Evolutionary conservation across 1,140 invertebrate genomes (phyloP).

Genomic region (Monochamus saltuarius): DNA sequence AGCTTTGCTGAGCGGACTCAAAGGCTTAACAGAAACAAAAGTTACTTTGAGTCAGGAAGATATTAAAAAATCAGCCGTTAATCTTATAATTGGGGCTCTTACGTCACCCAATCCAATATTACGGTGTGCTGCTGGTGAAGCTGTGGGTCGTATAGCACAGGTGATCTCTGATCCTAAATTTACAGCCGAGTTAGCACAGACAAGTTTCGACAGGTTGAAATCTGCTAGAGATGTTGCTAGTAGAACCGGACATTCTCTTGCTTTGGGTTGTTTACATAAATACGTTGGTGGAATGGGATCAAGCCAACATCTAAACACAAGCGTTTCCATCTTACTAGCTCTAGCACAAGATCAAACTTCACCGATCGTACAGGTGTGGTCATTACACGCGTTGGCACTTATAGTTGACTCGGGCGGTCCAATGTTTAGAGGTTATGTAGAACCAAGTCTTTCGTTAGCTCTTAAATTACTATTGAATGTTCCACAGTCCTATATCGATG

Average conservation of each 20-base stretch:
- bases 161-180: slow-evolving; percentile 82
- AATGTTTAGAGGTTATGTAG: slow-evolving; percentile 97
- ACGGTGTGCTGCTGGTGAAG: slow-evolving; percentile 85
- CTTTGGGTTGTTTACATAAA: slow-evolving; percentile 87
- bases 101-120: slow-evolving; percentile 83
- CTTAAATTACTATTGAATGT: slow-evolving; percentile 88
- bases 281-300: slow-evolving; percentile 90
- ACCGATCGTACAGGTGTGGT: slow-evolving; percentile 93
- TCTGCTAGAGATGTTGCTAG: slow-evolving; percentile 84
- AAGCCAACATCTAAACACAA: slow-evolving; percentile 88
- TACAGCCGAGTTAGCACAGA: slow-evolving; percentile 87
- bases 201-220: slow-evolving; percentile 87
- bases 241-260: slow-evolving; percentile 88
- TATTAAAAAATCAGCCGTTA: slow-evolving; percentile 81
- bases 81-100: slow-evolving; percentile 77
- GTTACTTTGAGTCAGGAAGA: slow-evolving; percentile 84
- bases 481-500: slow-evolving; percentile 86
- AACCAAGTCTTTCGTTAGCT: slow-evolving; percentile 86
- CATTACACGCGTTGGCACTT: slow-evolving; percentile 89
- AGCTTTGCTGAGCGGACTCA: slow-evolving; percentile 85
- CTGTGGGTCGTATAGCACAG: slow-evolving; percentile 86
- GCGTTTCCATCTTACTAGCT: slow-evolving; percentile 90
- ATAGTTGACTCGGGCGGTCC: slow-evolving; percentile 97
- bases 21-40: slow-evolving; percentile 86
- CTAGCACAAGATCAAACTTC: slow-evolving; percentile 90